These are phyloP conservation scores for Spinus pinus DNA, from an alignment of 2,797 vertebrate species.

Conservation along the genomic window DNA sequence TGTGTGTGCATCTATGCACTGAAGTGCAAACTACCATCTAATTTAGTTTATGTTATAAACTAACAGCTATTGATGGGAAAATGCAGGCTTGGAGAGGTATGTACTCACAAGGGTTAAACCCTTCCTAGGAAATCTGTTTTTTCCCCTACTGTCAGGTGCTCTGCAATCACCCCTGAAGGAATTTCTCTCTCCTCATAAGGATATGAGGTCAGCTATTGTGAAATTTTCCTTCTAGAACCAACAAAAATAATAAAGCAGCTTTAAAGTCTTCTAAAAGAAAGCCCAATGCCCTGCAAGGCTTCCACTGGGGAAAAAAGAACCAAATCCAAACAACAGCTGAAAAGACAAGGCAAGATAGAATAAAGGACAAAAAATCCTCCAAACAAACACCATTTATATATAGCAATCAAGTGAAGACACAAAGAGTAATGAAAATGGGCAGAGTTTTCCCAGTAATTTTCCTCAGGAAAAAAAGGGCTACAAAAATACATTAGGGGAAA, in stretches of 20 bases:
- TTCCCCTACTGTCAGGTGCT: slow-evolving; percentile 6
- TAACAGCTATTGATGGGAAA: background rate
- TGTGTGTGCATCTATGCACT: background rate
- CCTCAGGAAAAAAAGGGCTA: background rate
- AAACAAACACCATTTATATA: background rate
- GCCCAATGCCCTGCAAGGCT: background rate
- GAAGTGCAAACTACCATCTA: background rate
- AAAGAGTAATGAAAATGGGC: background rate
- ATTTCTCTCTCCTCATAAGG: slow-evolving; percentile 14
- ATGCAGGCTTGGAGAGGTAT: background rate
- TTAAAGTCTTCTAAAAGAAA: background rate
- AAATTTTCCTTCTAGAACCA: slow-evolving; percentile 10
- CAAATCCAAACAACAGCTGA: background rate
- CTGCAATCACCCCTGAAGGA: slow-evolving; percentile 12
- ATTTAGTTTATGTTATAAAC: background rate
- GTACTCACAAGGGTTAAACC: background rate
- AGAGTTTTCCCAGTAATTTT: background rate
- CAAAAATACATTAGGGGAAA: background rate
- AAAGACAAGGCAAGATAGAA: background rate
- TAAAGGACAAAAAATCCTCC: background rate
- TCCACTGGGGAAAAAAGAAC: background rate
- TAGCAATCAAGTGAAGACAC: background rate
- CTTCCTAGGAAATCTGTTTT: background rate
- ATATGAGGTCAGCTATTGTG: slow-evolving; percentile 44
- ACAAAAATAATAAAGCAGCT: slow-evolving; percentile 8